These are phyloP conservation scores for Nezara viridula DNA, from an alignment of 2,888 invertebrate species.

Conservation along the genomic window DNA sequence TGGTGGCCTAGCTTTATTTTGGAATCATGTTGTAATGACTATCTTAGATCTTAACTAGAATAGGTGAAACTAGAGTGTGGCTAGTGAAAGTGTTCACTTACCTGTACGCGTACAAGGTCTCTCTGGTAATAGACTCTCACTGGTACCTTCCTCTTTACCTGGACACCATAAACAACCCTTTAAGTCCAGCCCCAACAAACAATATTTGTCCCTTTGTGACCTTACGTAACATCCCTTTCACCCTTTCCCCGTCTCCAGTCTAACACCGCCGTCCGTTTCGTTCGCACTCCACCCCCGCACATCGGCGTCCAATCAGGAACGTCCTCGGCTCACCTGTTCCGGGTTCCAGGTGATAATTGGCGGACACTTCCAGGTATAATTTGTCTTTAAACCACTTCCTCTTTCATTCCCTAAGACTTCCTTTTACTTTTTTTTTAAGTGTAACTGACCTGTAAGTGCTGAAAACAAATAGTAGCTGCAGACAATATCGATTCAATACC, in stretches of 20 bases:
- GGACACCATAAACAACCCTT: conserved; percentile 39
- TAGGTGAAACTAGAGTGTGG: conserved; percentile 10
- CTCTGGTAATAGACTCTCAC: conserved; percentile 35
- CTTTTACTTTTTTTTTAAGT: background rate
- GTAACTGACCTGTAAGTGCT: background rate
- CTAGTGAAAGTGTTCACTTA: conserved; percentile 35
- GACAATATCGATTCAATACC: background rate
- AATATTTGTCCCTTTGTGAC: conserved; percentile 43
- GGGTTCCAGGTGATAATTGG: conserved; percentile 46
- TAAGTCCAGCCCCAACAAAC: conserved; percentile 26
- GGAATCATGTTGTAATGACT: background rate
- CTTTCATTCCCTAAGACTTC: background rate
- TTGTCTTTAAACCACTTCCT: conserved; percentile 8
- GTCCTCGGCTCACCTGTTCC: background rate
- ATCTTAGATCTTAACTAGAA: background rate
- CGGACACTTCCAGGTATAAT: conserved; percentile 21
- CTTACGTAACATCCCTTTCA: conserved; percentile 42
- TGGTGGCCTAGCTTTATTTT: background rate
- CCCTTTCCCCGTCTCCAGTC: conserved; percentile 12
- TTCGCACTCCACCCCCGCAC: conserved; percentile 14
- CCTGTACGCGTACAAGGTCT: background rate
- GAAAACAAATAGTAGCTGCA: background rate
- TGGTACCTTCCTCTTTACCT: conserved; percentile 8
- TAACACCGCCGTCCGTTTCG: background rate
- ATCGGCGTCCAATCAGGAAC: background rate